Percentiles rank a stretch among this genome's conserved stretches.
Conservation (phyloP, 2,888 invertebrate genomes). For the Enoplolaimus lenunculus region DNA sequence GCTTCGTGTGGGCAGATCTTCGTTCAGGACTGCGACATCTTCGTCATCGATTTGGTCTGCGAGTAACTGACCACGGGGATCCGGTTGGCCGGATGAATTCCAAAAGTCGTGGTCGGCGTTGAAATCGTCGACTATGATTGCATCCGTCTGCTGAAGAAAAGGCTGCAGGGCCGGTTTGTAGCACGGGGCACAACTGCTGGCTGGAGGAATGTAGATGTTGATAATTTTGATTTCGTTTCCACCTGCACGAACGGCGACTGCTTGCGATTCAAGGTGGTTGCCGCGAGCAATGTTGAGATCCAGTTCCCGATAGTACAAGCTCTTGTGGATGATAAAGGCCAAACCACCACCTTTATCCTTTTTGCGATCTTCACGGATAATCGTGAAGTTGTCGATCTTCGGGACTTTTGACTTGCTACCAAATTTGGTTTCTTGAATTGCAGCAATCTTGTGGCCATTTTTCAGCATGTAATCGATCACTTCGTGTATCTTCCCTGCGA, state of each 20-base stretch:
- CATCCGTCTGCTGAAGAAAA: not conserved
- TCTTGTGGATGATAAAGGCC: slow-evolving; percentile 2
- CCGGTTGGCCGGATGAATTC: not conserved
- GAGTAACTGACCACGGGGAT: not conserved
- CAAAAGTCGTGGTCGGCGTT: not conserved
- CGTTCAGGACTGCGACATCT: slow-evolving; percentile 7
- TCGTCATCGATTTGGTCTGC: slow-evolving; percentile 3
- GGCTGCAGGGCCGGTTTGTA: not conserved
- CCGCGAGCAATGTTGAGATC: not conserved
- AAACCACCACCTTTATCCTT: slow-evolving; percentile 1
- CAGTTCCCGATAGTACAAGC: not conserved
- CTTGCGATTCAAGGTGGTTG: not conserved
- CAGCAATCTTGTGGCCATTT: not conserved
- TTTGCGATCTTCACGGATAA: not conserved
- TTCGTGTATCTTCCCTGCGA: not conserved
- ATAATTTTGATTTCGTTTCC: slow-evolving; percentile 1
- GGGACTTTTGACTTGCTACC: not conserved
- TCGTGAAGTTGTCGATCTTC: not conserved
- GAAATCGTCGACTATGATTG: not conserved
- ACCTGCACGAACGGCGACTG: not conserved
- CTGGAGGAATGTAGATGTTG: slow-evolving; percentile 2
- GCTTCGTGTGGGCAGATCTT: not conserved
- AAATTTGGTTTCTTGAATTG: slow-evolving; percentile 2
- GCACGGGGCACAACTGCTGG: not conserved
- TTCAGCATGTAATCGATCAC: not conserved